Conservation (phyloP, 2,888 invertebrate species). For the Eulithis prunata region DNA sequence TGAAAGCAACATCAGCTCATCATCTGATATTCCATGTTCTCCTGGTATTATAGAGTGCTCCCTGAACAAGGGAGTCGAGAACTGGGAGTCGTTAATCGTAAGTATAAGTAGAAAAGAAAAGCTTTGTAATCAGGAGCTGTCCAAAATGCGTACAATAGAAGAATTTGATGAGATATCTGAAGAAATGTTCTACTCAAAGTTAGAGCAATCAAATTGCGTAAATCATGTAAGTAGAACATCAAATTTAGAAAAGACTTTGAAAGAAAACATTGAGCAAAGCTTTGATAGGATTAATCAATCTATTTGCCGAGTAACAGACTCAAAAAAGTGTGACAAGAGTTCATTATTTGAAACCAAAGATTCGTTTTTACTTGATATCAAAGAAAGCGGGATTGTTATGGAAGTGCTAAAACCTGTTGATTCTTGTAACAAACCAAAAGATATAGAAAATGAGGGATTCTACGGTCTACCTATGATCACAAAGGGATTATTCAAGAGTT, state of each 20-base stretch:
- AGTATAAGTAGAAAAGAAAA: slow-evolving; percentile 46
- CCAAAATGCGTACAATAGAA: slow-evolving; percentile 39
- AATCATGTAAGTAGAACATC: slow-evolving; percentile 42
- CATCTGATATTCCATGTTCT: slow-evolving; percentile 59
- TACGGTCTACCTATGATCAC: slow-evolving; percentile 91
- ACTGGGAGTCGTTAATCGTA: slow-evolving; percentile 60
- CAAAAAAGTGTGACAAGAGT: slow-evolving; percentile 52
- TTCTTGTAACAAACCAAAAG: slow-evolving; percentile 22
- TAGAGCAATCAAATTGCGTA: slow-evolving; percentile 52
- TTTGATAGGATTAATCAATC: slow-evolving; percentile 82
- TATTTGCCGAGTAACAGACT: slow-evolving; percentile 70
- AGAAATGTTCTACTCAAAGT: slow-evolving; percentile 67
- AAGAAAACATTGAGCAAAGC: slow-evolving; percentile 61
- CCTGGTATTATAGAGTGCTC: slow-evolving; percentile 58
- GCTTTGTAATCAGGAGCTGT: slow-evolving; percentile 34
- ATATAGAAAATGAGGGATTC: slow-evolving; percentile 72
- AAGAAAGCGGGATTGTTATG: slow-evolving; percentile 57
- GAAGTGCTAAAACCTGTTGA: slow-evolving; percentile 36
- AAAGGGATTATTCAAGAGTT: slow-evolving; percentile 87
- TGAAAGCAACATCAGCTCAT: slow-evolving; percentile 58
- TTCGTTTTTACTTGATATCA: slow-evolving; percentile 72
- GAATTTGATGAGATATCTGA: slow-evolving; percentile 61
- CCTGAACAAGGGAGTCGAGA: slow-evolving; percentile 46
- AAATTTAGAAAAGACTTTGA: slow-evolving; percentile 44
- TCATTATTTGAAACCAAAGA: slow-evolving; percentile 71